Evolutionary conservation across 2,888 invertebrate species (phyloP), one percentile per base, ranked within the genome.

Genomic region (Icerya purchasi): DNA sequence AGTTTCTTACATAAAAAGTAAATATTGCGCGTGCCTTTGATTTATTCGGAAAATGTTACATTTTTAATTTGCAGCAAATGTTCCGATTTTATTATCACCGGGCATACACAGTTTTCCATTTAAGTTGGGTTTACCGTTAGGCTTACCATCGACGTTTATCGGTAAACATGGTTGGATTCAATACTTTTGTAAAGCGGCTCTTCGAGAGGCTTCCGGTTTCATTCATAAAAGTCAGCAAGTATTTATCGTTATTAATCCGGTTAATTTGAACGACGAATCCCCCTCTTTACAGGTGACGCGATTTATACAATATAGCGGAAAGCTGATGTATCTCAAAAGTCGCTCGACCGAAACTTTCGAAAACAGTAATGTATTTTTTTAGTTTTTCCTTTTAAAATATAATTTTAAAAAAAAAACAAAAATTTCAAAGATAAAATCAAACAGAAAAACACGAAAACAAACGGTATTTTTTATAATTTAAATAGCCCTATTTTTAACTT

Each of bases 171-270:
- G 92, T 56, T 92, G 91, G 91, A 90, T 92, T 54, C 92, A 92
- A 72, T 92, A 91, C 73, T 92, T 82, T 70, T 92, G 91, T 69
- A 90, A 90, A 71, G 87, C 90, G 21, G 90, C 90, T 0, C 74
- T 91, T 20, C 75, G 89, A 55, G 92, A 92, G 68, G 87, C 90
- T 5, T 84, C 83, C 64, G 91, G 91, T 1, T 74, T 92, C 50
- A 88, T 89, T 3, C 92, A 92, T 70, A 92, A 92, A 72, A 92
- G 92, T 71, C 91, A 92, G 71, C 92, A 92, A 74, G 92, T 92
- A n/a, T 92, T 92, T 72, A 90, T 92, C 68, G 90, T 92, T 2
- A 91, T 92, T 91, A 92, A 89, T 72, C 92, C 92, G 2, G 90
- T 92, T 65, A 91, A 92, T 72, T 76, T 92, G 67, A 92, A 92